phyloP scores from a whole-genome alignment of 2,888 invertebrate genomes.

The Nomada goodeniana region DNA sequence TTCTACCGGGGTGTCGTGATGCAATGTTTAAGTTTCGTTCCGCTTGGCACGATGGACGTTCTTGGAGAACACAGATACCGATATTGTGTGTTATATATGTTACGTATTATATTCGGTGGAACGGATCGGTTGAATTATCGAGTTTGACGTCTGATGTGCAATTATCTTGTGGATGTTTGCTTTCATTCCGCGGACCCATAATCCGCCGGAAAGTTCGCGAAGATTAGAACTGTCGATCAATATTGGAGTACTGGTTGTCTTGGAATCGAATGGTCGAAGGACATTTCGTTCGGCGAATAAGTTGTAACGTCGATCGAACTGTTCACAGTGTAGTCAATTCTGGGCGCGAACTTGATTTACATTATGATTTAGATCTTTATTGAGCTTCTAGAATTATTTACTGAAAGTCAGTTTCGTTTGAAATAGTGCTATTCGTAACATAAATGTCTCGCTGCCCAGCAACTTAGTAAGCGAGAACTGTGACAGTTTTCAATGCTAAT shows the following conservation, averaged over 20 bases:
- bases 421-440: no score
- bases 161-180: conserved; percentile 23
- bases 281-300: not conserved
- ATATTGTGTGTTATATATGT: not conserved
- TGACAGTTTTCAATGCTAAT: no score
- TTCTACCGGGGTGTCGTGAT: not conserved
- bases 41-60: not conserved
- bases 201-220: conserved; percentile 26
- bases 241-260: not conserved
- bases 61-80: no score
- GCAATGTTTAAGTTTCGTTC: conserved; percentile 3
- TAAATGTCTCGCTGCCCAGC: no score
- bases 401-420: no score
- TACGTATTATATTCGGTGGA: not conserved
- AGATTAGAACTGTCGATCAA: conserved; percentile 10
- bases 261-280: conserved; percentile 9
- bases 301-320: not conserved
- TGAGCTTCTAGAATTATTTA: no score
- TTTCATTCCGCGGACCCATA: conserved; percentile 11
- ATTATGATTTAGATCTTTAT: no score
- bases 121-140: no score
- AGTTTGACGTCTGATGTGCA: not conserved
- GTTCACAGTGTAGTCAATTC: no score
- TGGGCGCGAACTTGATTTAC: no score
- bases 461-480: no score